Percentiles rank a stretch among this genome's conserved stretches.
Evolutionary conservation across 2,888 invertebrate genomes (phyloP).

Genomic region (Clistopyga incitator): DNA sequence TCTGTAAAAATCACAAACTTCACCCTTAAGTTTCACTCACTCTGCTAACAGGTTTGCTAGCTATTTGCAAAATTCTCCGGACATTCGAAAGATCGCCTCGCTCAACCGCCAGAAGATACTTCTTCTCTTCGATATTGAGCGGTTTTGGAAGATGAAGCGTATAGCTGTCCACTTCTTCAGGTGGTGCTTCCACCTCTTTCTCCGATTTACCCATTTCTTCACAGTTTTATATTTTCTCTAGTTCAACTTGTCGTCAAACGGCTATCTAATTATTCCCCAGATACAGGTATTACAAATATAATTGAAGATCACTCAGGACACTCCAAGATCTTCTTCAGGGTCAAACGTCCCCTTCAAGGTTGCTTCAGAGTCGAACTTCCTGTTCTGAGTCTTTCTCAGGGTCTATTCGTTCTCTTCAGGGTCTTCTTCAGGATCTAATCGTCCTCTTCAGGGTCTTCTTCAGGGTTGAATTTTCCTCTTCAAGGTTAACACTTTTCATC

Average conservation of each 20-base stretch:
- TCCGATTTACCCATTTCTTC: constrained; percentile 64
- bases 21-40: constrained; percentile 47
- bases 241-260: not conserved
- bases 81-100: constrained; percentile 96
- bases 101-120: constrained; percentile 96
- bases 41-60: constrained; percentile 70
- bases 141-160: constrained; percentile 88
- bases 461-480: not conserved
- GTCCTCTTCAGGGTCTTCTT: constrained; percentile 1
- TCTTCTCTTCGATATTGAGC: constrained; percentile 93
- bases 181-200: constrained; percentile 72
- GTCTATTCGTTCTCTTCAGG: not conserved
- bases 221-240: not conserved
- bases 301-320: not conserved
- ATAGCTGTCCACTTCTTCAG: constrained; percentile 71
- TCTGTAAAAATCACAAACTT: not conserved
- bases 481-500: constrained; percentile 31
- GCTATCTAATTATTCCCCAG: not conserved
- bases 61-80: constrained; percentile 86
- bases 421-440: not conserved
- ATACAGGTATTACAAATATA: not conserved
- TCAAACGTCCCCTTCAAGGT: constrained; percentile 1
- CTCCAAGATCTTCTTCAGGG: constrained; percentile 1
- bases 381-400: not conserved
- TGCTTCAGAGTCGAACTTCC: not conserved